phyloP scores from a whole-genome alignment of 2,797 vertebrate species.

The Cuniculus paca region DNA sequence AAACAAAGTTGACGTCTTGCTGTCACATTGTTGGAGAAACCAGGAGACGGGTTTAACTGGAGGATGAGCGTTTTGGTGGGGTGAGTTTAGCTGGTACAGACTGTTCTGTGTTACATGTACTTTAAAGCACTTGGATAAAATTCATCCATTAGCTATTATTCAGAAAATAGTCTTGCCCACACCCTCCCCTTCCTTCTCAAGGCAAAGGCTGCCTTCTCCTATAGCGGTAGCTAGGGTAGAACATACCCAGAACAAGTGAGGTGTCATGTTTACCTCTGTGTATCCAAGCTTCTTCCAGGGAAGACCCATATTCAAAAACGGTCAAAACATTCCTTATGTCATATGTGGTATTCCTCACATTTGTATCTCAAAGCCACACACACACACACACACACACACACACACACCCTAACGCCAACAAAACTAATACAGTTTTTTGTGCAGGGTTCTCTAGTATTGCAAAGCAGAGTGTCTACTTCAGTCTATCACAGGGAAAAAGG shows the following conservation, averaged over 20 bases:
- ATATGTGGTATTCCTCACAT: neutral
- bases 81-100: neutral
- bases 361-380: neutral
- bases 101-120: neutral
- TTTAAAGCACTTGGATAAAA: conserved; percentile 21
- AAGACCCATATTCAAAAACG: neutral
- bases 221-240: neutral
- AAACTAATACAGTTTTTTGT: no score
- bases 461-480: neutral
- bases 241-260: neutral
- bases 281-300: neutral
- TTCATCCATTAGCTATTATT: conserved; percentile 14
- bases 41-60: neutral
- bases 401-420: no score
- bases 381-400: neutral
- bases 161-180: conserved; percentile 9
- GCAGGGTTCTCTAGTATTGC: neutral
- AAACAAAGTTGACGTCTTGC: neutral
- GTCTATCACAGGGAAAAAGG: neutral
- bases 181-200: no score
- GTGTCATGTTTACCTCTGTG: neutral
- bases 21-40: neutral
- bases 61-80: neutral
- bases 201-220: neutral
- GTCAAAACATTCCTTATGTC: neutral